Evolutionary conservation across 2,797 vertebrate species (phyloP).

Genomic region (Anguilla megastoma): DNA sequence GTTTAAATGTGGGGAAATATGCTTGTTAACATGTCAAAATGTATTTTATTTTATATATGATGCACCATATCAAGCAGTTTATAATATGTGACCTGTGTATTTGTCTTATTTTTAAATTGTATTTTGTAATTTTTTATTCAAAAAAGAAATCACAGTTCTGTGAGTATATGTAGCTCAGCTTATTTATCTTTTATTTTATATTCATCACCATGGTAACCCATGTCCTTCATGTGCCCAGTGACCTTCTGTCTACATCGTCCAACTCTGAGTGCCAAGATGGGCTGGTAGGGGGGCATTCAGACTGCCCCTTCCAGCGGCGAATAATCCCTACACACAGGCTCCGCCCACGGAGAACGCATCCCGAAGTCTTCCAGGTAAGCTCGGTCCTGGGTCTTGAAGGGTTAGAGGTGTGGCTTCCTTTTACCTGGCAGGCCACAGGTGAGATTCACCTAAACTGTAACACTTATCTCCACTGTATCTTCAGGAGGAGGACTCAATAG

Average conservation of each 20-base stretch:
- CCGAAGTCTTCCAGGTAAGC: slow-evolving; percentile 76
- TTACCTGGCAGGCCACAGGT: not conserved
- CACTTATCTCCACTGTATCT: not conserved
- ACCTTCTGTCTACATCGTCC: slow-evolving; percentile 78
- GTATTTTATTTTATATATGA: not conserved
- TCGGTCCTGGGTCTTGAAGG: not conserved
- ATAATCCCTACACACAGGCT: slow-evolving; percentile 78
- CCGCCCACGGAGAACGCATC: slow-evolving; percentile 75
- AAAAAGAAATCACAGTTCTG: not conserved
- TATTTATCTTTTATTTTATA: not conserved
- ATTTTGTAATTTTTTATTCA: not conserved
- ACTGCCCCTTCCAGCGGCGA: slow-evolving; percentile 77
- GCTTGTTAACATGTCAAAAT: not conserved
- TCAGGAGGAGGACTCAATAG: slow-evolving; percentile 79
- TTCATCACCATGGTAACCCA: not conserved
- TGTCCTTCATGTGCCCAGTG: slow-evolving; percentile 58
- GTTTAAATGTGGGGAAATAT: not conserved
- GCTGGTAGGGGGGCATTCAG: slow-evolving; percentile 62
- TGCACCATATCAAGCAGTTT: not conserved
- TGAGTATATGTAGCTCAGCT: not conserved
- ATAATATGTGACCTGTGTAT: not conserved
- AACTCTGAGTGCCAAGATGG: slow-evolving; percentile 79
- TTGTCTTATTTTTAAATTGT: not conserved
- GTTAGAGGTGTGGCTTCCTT: not conserved
- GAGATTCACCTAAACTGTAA: not conserved